Percentiles rank a stretch among this genome's conserved stretches.
Evolutionary conservation across 2,113 vertebrate species (phyloP).

Genomic region (Cryptomyrus ogoouensis): DNA sequence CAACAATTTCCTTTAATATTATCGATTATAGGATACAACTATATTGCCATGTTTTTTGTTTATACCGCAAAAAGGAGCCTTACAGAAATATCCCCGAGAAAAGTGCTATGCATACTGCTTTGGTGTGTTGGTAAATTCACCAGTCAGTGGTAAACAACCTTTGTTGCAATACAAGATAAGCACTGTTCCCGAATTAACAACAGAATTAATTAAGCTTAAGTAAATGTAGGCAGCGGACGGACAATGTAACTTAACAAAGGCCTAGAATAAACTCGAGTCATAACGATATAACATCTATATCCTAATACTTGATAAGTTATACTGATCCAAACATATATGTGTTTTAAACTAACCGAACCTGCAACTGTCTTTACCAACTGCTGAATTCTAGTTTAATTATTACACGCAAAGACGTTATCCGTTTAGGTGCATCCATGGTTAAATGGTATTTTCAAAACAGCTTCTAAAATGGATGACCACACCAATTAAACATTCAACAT

Average conservation of each 20-base stretch:
- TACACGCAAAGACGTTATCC: background rate
- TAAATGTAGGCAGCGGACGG: background rate
- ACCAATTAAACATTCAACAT: constrained; percentile 27
- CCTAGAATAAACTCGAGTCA: constrained; percentile 5
- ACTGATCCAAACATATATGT: background rate
- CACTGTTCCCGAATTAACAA: constrained; percentile 1
- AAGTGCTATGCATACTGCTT: background rate
- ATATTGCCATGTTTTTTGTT: background rate
- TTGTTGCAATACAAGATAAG: constrained; percentile 4
- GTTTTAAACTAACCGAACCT: background rate
- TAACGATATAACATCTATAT: background rate
- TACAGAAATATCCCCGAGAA: background rate
- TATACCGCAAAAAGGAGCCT: background rate
- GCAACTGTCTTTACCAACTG: background rate
- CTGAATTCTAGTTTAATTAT: background rate
- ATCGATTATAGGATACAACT: background rate
- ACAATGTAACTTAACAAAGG: background rate
- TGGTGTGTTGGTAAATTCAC: background rate
- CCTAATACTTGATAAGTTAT: background rate
- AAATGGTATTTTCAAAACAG: constrained; percentile 24
- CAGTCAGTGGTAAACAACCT: background rate
- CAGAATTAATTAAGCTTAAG: background rate
- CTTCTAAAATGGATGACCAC: constrained; percentile 30
- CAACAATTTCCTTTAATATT: background rate
- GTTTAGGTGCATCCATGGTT: constrained; percentile 1